Percentiles rank a stretch among this genome's conserved stretches.
These are phyloP conservation scores for Protodeltote pygarga DNA, from an alignment of 2,888 invertebrate genomes.

Conservation along the genomic window DNA sequence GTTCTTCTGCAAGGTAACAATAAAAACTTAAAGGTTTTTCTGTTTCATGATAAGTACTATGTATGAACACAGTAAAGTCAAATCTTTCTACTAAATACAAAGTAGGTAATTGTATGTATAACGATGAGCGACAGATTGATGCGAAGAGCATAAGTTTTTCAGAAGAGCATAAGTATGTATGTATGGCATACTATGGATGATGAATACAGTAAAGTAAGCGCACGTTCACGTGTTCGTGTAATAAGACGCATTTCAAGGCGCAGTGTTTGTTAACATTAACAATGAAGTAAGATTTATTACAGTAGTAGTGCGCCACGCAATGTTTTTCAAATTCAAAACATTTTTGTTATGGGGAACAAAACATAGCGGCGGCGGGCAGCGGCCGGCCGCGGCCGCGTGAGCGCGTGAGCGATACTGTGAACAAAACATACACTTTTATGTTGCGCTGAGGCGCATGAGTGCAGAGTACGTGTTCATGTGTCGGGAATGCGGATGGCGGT, in stretches of 20 bases:
- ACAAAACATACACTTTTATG: constrained; percentile 19
- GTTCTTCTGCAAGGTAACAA: too few species aligned
- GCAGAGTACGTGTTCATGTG: background rate
- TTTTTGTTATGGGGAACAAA: constrained; percentile 12
- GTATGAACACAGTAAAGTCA: too few species aligned
- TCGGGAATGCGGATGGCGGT: constrained; percentile 12
- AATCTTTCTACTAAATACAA: too few species aligned
- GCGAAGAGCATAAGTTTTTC: too few species aligned
- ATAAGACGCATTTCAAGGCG: background rate
- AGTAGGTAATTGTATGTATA: too few species aligned
- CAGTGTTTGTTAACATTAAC: constrained; percentile 12
- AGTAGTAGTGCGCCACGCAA: constrained; percentile 12
- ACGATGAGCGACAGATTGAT: too few species aligned
- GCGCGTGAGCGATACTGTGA: constrained; percentile 11
- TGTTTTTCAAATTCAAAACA: constrained; percentile 20
- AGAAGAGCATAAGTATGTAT: too few species aligned
- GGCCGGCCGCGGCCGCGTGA: too few species aligned
- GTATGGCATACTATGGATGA: background rate
- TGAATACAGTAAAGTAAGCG: background rate
- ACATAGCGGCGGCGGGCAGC: too few species aligned
- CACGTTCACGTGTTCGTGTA: background rate
- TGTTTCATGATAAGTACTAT: too few species aligned
- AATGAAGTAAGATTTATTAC: constrained; percentile 10
- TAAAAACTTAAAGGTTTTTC: too few species aligned
- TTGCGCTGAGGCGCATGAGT: background rate